Evolutionary conservation across 2,797 vertebrate genomes (phyloP).

Genomic region (Catamblyrhynchus diadema): DNA sequence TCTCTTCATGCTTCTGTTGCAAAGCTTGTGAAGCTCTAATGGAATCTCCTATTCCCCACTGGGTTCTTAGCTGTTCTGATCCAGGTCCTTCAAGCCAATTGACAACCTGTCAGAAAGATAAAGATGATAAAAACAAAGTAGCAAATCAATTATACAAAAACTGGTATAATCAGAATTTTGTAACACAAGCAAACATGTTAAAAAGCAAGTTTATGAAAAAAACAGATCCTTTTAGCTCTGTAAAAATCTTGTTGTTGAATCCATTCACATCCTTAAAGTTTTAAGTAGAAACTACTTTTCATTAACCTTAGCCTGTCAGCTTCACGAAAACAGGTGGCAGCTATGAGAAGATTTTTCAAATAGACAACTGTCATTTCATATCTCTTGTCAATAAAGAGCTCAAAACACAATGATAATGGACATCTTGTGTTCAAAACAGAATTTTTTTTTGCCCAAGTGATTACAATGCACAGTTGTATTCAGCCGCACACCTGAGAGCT

Average conservation of each 20-base stretch:
- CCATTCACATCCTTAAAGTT: background rate
- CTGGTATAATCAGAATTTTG: background rate
- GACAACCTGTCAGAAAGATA: slow-evolving; percentile 84
- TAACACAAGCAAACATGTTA: background rate
- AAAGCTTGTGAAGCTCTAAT: slow-evolving; percentile 93
- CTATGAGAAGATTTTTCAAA: background rate
- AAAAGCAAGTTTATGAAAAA: background rate
- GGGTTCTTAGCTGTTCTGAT: slow-evolving; percentile 91
- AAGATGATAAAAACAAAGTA: background rate
- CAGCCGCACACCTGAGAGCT: background rate
- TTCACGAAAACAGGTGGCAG: background rate
- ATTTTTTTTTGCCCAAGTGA: background rate
- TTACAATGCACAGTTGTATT: background rate
- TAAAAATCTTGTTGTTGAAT: background rate
- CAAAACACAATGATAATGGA: background rate
- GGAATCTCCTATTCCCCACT: slow-evolving; percentile 96
- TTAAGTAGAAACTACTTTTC: background rate
- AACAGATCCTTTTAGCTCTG: background rate
- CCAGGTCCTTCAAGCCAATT: slow-evolving; percentile 98
- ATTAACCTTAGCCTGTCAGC: background rate
- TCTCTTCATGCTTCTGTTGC: slow-evolving; percentile 97
- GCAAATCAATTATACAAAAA: background rate
- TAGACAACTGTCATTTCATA: background rate
- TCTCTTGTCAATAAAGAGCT: background rate
- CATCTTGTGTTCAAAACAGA: background rate